Base-by-base conservation (phyloP, 2,113 vertebrate genomes). In the Pteropus alecto region DNA sequence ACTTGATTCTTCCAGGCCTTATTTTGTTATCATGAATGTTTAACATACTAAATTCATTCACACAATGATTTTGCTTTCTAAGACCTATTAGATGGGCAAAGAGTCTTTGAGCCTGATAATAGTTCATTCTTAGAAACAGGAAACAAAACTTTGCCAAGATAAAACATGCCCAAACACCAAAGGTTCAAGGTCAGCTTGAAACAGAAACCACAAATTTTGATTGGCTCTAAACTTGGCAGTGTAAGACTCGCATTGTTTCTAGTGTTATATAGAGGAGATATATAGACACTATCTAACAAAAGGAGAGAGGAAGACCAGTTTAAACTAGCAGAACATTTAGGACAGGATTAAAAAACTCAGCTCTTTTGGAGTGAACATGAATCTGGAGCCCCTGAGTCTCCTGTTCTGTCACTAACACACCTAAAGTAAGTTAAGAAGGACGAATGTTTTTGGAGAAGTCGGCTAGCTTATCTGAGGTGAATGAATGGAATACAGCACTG, bases 161-260 rank as follows among this genome's bases (percentile, higher is more conserved):
- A 94, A 92, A 96, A 97, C 83, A 97, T 94, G 93, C 60, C 87
- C 70, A 67, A 95, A 96, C 86, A 94, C 86, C 46, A 67, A 95
- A 96, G 93, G 10, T 93, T 97, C 92, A 96, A 95, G 95, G 93
- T 97, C 92, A 83, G 74, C 79, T 95, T 95, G 95, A 96, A 97
- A 97, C 56, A 95, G 79, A 97, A 97, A 97, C 95, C 97, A 95
- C 96, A 96, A n/a, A 77, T 93, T 96, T 93, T 97, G 95, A 97
- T 94, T 97, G 83, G 70, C 84, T 96, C 95, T 90, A 92, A 84
- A 93, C 78, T 95, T 98, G 97, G 83, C 97, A 97, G 68, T 22
- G 2, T 68, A 54, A 81, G 35, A 74, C 58, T 85, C 65, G 9
- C n/a, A 65, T 46, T 90, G 77, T 92, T 87, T 94, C 74, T 93